phyloP scores from a whole-genome alignment of 2,888 invertebrate genomes.

The Xestia xanthographa region DNA sequence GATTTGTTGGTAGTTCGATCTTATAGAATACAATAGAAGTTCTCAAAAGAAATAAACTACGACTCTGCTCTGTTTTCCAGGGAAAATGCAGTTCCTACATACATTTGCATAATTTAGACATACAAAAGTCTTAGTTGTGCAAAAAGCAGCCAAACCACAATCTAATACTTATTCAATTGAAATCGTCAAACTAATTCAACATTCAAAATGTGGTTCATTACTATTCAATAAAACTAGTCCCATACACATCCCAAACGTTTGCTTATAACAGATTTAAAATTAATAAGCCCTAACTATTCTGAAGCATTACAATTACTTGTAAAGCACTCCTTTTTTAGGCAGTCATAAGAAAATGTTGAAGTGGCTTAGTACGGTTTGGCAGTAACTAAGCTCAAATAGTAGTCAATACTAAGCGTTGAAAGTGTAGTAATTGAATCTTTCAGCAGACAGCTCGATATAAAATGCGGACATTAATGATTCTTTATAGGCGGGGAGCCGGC shows the following conservation, averaged over 20 bases:
- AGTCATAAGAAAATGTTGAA: background rate
- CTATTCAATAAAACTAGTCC: no score
- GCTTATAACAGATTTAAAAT: no score
- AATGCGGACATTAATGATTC: constrained; percentile 50
- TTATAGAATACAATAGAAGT: background rate
- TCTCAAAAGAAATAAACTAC: background rate
- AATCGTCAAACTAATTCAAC: background rate
- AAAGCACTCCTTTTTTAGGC: no score
- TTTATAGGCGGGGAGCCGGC: constrained; percentile 34
- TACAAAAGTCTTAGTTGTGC: background rate
- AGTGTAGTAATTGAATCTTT: constrained; percentile 56
- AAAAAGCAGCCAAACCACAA: background rate
- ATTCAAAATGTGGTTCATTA: background rate
- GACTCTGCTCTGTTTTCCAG: background rate
- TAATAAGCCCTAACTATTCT: no score
- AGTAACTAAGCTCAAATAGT: constrained; percentile 5
- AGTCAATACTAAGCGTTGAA: constrained; percentile 23
- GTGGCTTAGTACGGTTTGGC: background rate
- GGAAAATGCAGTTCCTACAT: background rate
- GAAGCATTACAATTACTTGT: no score
- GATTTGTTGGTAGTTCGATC: background rate
- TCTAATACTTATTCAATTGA: background rate
- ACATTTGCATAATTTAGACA: background rate
- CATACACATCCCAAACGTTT: no score
- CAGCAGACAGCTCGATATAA: constrained; percentile 44